phyloP scores from a whole-genome alignment of 2,888 invertebrate genomes.

The Sinelater perroti region DNA sequence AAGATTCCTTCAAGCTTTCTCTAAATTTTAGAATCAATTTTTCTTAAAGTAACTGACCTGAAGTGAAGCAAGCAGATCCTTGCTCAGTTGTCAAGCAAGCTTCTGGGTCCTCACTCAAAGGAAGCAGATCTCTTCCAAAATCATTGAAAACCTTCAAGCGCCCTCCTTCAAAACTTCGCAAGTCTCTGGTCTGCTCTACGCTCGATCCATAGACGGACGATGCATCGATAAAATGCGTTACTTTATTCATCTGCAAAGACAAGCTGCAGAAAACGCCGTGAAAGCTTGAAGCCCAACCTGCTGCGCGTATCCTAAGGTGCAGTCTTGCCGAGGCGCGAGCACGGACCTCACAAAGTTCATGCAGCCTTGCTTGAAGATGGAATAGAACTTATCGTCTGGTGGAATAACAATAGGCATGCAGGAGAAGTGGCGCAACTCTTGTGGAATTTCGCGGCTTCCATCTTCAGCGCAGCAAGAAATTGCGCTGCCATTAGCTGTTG shows the following conservation, averaged over 20 bases:
- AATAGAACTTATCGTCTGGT: slow-evolving; percentile 69
- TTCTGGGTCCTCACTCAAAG: slow-evolving; percentile 68
- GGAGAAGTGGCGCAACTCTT: slow-evolving; percentile 68
- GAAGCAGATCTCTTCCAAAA: slow-evolving; percentile 72
- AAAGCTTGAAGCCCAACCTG: slow-evolving; percentile 63
- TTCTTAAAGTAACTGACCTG: slow-evolving; percentile 61
- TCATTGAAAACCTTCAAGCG: slow-evolving; percentile 71
- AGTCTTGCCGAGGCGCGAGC: slow-evolving; percentile 72
- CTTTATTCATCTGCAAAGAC: slow-evolving; percentile 73
- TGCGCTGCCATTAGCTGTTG: slow-evolving; percentile 70
- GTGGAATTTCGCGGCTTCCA: slow-evolving; percentile 64
- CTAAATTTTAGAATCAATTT: too few species aligned
- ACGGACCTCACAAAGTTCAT: slow-evolving; percentile 78
- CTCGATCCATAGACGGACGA: slow-evolving; percentile 80
- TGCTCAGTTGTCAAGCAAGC: slow-evolving; percentile 71
- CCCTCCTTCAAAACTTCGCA: slow-evolving; percentile 71
- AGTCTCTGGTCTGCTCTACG: slow-evolving; percentile 63
- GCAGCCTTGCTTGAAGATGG: slow-evolving; percentile 68
- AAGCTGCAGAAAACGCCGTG: background rate
- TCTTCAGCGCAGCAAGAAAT: slow-evolving; percentile 77
- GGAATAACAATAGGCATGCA: slow-evolving; percentile 74
- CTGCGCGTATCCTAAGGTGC: slow-evolving; percentile 74
- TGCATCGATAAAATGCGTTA: slow-evolving; percentile 77
- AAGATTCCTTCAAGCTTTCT: too few species aligned
- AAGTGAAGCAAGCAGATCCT: slow-evolving; percentile 73